Evolutionary conservation across 2,113 vertebrate species (phyloP).

Genomic region (Psettodes erumei): DNA sequence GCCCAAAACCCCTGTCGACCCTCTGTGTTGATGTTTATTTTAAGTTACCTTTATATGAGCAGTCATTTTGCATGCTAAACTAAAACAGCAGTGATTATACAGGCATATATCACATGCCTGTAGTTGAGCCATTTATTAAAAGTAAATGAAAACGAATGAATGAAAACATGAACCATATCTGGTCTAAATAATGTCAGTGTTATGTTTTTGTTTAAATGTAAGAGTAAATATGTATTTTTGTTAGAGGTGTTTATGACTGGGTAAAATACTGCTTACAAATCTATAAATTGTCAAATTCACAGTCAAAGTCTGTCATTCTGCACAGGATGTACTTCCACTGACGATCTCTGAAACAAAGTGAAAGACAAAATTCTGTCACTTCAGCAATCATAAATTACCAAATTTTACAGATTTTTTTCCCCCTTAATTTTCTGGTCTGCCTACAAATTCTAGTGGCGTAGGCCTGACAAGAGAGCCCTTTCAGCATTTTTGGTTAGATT

Average conservation of each 20-base stretch:
- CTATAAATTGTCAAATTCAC: slow-evolving; percentile 91
- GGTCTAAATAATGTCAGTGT: background rate
- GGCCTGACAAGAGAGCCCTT: background rate
- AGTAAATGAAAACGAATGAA: slow-evolving; percentile 29
- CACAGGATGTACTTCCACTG: slow-evolving; percentile 99
- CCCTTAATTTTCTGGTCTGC: background rate
- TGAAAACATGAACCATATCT: slow-evolving; percentile 22
- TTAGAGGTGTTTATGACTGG: slow-evolving; percentile 15
- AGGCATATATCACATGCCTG: slow-evolving; percentile 7
- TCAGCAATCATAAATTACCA: background rate
- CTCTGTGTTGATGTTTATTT: slow-evolving; percentile 1
- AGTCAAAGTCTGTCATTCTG: slow-evolving; percentile 96
- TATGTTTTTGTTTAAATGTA: slow-evolving; percentile 27
- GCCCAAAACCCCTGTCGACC: slow-evolving; percentile 5
- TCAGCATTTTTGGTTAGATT: too few species aligned
- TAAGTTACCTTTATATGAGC: slow-evolving; percentile 7
- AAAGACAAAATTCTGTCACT: slow-evolving; percentile 47
- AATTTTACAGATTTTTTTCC: background rate
- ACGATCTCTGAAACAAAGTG: slow-evolving; percentile 88
- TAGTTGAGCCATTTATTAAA: slow-evolving; percentile 10
- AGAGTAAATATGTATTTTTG: slow-evolving; percentile 35
- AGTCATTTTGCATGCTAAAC: slow-evolving; percentile 28
- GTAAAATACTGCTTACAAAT: slow-evolving; percentile 9
- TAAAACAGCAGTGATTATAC: slow-evolving; percentile 15
- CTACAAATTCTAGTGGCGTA: slow-evolving; percentile 5